Evolutionary conservation across 2,797 vertebrate species (phyloP), one percentile per base, ranked within the genome.

Genomic region (Sphenopsis melanotis): DNA sequence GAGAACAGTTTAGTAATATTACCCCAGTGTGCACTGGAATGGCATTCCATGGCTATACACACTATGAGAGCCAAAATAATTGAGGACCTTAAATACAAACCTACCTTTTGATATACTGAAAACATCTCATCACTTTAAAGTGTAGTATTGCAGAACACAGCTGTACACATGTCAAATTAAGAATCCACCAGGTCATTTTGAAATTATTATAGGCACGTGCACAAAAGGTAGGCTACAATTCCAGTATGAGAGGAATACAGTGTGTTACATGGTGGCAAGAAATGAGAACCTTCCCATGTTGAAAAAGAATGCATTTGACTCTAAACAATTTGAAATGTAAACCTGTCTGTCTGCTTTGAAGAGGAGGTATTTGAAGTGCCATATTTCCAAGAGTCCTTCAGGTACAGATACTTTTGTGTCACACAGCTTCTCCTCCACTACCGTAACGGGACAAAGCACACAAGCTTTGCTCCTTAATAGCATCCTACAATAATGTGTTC

Each of bases 271-370:
- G 29, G 47, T 47, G 36, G 70, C 30, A 90, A 84, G 81, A 95
- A 90, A 92, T 86, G 95, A 97, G 96, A 97, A 97, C 96, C 72
- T 83, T 96, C 61, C 96, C 96, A 97, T 94, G 89, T 4, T 83
- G 57, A 92, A 96, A 87, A 34, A 95, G 59, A 92, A 91, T 64
- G 83, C 77, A 77, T 89, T 76, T 49, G 56, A 76, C 29, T 50
- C 59, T 26, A 36, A 93, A 55, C 52, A 60, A 77, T 30, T n/a
- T 81, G 63, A 78, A 95, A 91, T 64, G 79, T 95, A 97, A 92
- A 93, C 81, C 16, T 61, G 47, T 39, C 82, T 65, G 20, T 61
- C 64, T 71, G 80, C 69, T 83, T 75, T 79, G 68, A 93, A 68
- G 56, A 77, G 68, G 46, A 72, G 34, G 10, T 55, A 52, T 16